Evolutionary conservation across 2,797 vertebrate species (phyloP), one percentile per base, ranked within the genome.

Genomic region (Myotis myotis): DNA sequence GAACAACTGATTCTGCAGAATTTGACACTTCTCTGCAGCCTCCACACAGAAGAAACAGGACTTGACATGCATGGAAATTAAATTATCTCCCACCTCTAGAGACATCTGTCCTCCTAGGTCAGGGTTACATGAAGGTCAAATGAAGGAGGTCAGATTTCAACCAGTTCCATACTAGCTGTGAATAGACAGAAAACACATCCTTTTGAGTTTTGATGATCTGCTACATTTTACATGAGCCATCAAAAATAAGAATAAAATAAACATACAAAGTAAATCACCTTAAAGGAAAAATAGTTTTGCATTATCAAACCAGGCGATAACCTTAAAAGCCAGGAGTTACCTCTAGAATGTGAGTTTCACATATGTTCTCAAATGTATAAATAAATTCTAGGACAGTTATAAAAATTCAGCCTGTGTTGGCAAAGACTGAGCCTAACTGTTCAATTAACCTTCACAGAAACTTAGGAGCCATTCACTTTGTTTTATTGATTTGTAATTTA

Each of bases 1-100:
- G 97, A 98, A 98, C 96, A 97, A 68, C 53, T 96, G 95, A 98
- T 97, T 97, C 97, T 96, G 95, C 97, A 98, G 93, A 98, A 97
- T 95, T 96, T 97, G 97, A 98, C 98, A 98, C 47, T n/a, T 98
- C 96, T 97, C 97, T 96, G 90, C 95, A 97, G 96, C 89, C 85
- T 98, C 72, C 94, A 93, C 96, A 95, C 92, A 96, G 91, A 97
- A 98, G 93, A 97, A 95, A 97, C 88, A 95, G 76, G 96, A 97
- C 87, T 87, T 97, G 97, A 98, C 97, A 96, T 97, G 95, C 95
- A 97, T 98, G 98, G 98, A 98, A 98, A 98, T 98, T 96, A 98
- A 97, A 98, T 98, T 97, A 98, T 96, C 96, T 98, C 47, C 85
- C 64, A 94, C 89, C 96, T 93, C 94, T 7, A 96, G 97, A 96